Percentiles rank a stretch among this genome's conserved stretches.
Evolutionary conservation across 2,888 invertebrate species (phyloP).

Genomic region (Pristionchus exspectatus): DNA sequence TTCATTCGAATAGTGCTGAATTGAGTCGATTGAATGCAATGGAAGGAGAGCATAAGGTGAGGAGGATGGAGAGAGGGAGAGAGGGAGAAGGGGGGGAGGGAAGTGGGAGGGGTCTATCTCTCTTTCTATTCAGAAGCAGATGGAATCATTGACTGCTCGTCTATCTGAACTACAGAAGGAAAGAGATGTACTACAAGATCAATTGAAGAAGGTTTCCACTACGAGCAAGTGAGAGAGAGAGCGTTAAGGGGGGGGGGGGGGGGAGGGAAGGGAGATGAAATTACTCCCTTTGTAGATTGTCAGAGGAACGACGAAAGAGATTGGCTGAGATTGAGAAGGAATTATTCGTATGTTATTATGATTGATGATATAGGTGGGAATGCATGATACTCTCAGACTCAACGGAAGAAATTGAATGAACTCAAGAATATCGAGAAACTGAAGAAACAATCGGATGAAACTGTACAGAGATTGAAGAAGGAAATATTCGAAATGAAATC

Average conservation of each 20-base stretch:
- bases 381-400: slow-evolving; percentile 1
- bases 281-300: slow-evolving; percentile 45
- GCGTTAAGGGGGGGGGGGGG: background rate
- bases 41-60: slow-evolving; percentile 46
- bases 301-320: slow-evolving; percentile 66
- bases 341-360: slow-evolving; percentile 39
- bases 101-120: background rate
- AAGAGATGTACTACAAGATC: slow-evolving; percentile 44
- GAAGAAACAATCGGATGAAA: slow-evolving; percentile 56
- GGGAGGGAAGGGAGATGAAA: background rate
- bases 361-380: background rate
- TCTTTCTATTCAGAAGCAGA: slow-evolving; percentile 16
- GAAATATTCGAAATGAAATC: slow-evolving; percentile 58
- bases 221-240: slow-evolving; percentile 25
- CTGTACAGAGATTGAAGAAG: slow-evolving; percentile 55
- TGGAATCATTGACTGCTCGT: slow-evolving; percentile 13
- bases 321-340: slow-evolving; percentile 65
- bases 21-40: background rate
- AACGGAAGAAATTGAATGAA: slow-evolving; percentile 63
- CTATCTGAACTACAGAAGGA: slow-evolving; percentile 28
- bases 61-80: too few species aligned
- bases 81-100: background rate
- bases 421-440: slow-evolving; percentile 60
- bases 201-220: slow-evolving; percentile 22
- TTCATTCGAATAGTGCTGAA: background rate